Conservation (phyloP, 2,797 vertebrate genomes). For the Gambelia wislizenii region DNA sequence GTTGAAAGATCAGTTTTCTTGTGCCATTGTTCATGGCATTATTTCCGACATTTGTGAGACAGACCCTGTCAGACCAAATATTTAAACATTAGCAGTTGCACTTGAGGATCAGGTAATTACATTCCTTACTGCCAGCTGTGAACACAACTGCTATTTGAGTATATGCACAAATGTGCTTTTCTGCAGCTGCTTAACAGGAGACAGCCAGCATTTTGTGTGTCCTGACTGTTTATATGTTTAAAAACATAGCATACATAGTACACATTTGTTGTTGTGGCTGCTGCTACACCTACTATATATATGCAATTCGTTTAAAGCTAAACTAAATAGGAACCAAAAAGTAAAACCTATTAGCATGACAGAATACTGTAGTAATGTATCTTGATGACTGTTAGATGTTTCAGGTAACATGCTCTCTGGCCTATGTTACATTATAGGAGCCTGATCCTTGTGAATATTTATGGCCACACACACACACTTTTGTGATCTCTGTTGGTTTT, state of each 20-base stretch:
- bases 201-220: constrained; percentile 15
- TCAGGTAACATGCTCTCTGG: neutral
- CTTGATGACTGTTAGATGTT: neutral
- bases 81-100: constrained; percentile 70
- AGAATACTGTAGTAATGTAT: neutral
- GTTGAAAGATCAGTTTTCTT: neutral
- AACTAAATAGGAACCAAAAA: neutral
- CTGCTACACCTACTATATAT: neutral
- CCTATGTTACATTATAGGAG: neutral
- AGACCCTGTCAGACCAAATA: constrained; percentile 51
- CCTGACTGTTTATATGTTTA: constrained; percentile 14
- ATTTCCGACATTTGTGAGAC: constrained; percentile 38
- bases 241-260: constrained; percentile 24
- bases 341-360: neutral
- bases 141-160: constrained; percentile 63
- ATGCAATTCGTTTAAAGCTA: neutral
- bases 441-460: no score
- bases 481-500: neutral
- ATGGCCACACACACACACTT: no score
- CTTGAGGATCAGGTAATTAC: constrained; percentile 71
- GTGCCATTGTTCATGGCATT: constrained; percentile 13
- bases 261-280: neutral
- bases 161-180: constrained; percentile 63
- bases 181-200: constrained; percentile 65
- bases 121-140: constrained; percentile 68